Evolutionary conservation across 2,797 vertebrate species (phyloP).

Genomic region (Manis crassicaudata): DNA sequence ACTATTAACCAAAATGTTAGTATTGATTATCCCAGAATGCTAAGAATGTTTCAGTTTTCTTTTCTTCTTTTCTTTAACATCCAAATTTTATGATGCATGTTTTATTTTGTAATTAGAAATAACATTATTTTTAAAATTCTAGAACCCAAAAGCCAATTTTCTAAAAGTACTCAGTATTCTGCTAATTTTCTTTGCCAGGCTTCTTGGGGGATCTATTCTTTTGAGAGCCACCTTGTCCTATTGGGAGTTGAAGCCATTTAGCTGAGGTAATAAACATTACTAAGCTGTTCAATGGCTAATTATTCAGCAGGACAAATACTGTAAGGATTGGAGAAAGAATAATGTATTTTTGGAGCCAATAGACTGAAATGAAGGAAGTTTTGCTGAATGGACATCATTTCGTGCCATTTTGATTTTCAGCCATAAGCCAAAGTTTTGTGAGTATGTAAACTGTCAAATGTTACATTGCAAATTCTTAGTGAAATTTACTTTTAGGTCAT

Average conservation of each 20-base stretch:
- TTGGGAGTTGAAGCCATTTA: not conserved
- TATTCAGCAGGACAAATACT: not conserved
- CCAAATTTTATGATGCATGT: not conserved
- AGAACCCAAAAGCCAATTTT: not conserved
- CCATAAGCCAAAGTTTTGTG: not conserved
- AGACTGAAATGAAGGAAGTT: not conserved
- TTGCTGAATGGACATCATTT: not conserved
- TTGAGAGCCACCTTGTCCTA: not conserved
- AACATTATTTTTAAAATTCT: slow-evolving; percentile 35
- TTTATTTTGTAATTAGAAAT: slow-evolving; percentile 40
- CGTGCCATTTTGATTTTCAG: not conserved
- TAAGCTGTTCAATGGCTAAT: not conserved
- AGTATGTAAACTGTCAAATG: not conserved
- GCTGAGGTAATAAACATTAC: not conserved
- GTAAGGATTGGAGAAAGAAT: not conserved
- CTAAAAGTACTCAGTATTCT: not conserved
- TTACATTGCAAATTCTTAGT: not conserved
- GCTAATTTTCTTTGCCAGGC: not conserved
- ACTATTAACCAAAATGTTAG: not conserved
- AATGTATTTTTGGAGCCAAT: not conserved
- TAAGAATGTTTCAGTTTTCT: slow-evolving; percentile 19
- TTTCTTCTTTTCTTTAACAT: slow-evolving; percentile 3
- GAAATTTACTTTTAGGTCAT: slow-evolving; percentile 10
- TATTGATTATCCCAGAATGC: not conserved
- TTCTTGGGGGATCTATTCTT: not conserved